These are phyloP conservation scores for Epinephelus awoara DNA, from an alignment of 2,797 vertebrate genomes.

Conservation along the genomic window DNA sequence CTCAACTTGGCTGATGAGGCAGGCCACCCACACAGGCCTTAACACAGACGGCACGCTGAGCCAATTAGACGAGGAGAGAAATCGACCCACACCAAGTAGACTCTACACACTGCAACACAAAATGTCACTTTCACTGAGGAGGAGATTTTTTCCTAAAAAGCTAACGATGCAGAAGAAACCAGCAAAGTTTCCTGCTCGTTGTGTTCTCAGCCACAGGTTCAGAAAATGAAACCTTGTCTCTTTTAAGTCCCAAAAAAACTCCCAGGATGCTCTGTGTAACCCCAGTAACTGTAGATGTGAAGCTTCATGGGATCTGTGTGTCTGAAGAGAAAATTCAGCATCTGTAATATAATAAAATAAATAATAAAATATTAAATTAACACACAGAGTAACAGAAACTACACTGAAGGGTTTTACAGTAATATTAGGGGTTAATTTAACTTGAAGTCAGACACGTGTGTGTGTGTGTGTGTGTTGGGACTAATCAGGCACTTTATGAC, in stretches of 20 bases:
- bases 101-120: conserved; percentile 32
- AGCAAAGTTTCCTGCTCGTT: conserved; percentile 10
- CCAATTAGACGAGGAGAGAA: conserved; percentile 16
- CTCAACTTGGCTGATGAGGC: conserved; percentile 97
- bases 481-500: conserved; percentile 20
- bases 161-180: background rate
- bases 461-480: background rate
- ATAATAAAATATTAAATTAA: conserved; percentile 26
- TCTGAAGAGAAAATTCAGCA: conserved; percentile 22
- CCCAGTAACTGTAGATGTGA: conserved; percentile 37
- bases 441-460: background rate
- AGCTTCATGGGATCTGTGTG: conserved; percentile 44
- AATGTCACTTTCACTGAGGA: conserved; percentile 43
- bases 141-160: background rate
- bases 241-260: conserved; percentile 15
- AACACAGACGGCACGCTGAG: conserved; percentile 60
- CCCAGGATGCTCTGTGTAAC: conserved; percentile 32
- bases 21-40: conserved; percentile 93
- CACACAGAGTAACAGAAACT: conserved; percentile 29
- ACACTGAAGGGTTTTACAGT: background rate
- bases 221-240: background rate
- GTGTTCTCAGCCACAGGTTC: background rate
- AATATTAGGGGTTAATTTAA: background rate
- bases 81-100: conserved; percentile 22
- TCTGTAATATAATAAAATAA: conserved; percentile 15